Evolutionary conservation across 2,888 invertebrate genomes (phyloP).

Genomic region (Drosophila putrida): DNA sequence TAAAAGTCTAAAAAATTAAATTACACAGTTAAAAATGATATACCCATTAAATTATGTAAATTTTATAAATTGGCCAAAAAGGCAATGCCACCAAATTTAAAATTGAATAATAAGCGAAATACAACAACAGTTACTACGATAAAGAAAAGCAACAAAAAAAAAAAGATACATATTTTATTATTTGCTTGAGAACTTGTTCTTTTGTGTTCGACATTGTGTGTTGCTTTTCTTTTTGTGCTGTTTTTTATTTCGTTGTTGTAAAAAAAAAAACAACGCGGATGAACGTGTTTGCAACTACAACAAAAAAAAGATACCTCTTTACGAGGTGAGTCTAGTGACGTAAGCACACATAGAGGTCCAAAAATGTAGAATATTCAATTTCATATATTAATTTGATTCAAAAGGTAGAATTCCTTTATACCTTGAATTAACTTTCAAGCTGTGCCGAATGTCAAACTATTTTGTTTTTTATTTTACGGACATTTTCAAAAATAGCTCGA

Average conservation of each 20-base stretch:
- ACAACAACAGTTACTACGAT: slow-evolving; percentile 25
- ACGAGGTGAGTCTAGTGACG: too few relatives aligned
- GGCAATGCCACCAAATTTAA: slow-evolving; percentile 50
- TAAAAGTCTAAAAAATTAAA: neutral
- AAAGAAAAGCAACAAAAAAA: neutral
- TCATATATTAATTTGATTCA: too few relatives aligned
- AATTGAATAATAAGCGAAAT: slow-evolving; percentile 56
- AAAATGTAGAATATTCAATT: too few relatives aligned
- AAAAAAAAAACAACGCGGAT: slow-evolving; percentile 14
- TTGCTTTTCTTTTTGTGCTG: slow-evolving; percentile 17
- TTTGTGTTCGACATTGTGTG: slow-evolving; percentile 54
- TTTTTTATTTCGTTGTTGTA: slow-evolving; percentile 16
- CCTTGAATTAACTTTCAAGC: too few relatives aligned
- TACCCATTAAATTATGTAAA: slow-evolving; percentile 67
- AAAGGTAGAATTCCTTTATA: too few relatives aligned
- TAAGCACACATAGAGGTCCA: too few relatives aligned
- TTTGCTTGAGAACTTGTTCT: slow-evolving; percentile 75
- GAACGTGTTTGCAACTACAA: slow-evolving; percentile 5
- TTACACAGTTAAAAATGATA: slow-evolving; percentile 22
- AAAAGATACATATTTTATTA: slow-evolving; percentile 60
- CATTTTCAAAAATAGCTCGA: too few relatives aligned
- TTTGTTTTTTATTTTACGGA: too few relatives aligned
- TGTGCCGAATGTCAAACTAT: too few relatives aligned
- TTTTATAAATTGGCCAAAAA: slow-evolving; percentile 54
- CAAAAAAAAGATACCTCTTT: too few relatives aligned